phyloP scores from a whole-genome alignment of 2,888 invertebrate genomes.

The Apodemia duryi region DNA sequence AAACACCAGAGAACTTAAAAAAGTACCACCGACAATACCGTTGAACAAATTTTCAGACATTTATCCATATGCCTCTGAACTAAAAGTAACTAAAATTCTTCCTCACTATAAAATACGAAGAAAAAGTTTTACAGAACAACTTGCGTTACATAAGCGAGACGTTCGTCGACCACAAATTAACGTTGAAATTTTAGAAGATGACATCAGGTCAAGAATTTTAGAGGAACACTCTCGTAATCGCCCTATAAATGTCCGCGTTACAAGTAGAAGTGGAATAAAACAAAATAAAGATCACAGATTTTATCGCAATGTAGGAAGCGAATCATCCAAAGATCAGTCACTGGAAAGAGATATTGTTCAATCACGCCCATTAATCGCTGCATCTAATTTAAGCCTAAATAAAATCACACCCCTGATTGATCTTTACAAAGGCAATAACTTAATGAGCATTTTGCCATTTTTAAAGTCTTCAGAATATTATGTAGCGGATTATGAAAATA shows the following conservation, averaged over 20 bases:
- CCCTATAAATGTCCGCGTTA: conserved; percentile 52
- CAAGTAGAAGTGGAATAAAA: conserved; percentile 44
- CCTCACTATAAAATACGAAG: conserved; percentile 48
- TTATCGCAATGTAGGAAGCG: conserved; percentile 42
- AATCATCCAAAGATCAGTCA: conserved; percentile 34
- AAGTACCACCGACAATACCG: conserved; percentile 52
- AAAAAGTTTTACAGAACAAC: conserved; percentile 44
- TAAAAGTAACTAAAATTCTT: conserved; percentile 47
- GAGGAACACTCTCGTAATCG: conserved; percentile 47
- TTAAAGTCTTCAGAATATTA: conserved; percentile 56
- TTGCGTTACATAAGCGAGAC: conserved; percentile 42
- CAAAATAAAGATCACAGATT: conserved; percentile 39
- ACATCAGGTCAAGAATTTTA: conserved; percentile 48
- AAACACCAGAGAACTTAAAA: conserved; percentile 44
- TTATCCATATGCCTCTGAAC: conserved; percentile 58
- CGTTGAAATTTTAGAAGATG: conserved; percentile 55
- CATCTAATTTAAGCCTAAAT: conserved; percentile 31
- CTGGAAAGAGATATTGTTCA: conserved; percentile 29
- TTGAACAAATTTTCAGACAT: conserved; percentile 51
- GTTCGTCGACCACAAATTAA: conserved; percentile 48
- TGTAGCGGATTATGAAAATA: conserved; percentile 34
- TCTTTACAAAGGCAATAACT: conserved; percentile 38
- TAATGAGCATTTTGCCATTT: conserved; percentile 53
- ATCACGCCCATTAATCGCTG: conserved; percentile 33
- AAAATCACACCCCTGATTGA: conserved; percentile 34